Conservation (phyloP, 2,888 invertebrate species). For the Lasioglossum pauxillum region DNA sequence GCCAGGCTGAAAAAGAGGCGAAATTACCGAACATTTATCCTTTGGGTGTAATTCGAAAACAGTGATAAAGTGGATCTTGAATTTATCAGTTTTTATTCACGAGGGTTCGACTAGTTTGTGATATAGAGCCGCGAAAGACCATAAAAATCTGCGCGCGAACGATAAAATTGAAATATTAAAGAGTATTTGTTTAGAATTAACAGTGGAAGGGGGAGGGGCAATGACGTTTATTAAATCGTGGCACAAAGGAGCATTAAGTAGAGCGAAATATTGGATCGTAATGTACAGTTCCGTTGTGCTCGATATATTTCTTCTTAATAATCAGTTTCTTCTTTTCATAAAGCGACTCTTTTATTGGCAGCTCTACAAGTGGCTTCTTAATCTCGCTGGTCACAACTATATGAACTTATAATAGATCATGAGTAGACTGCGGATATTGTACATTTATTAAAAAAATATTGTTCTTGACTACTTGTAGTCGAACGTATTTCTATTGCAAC, state of each 20-base stretch:
- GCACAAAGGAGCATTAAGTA: neutral
- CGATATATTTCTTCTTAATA: neutral
- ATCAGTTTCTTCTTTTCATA: neutral
- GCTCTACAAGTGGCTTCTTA: neutral
- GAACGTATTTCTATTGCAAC: too few species aligned
- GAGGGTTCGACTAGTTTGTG: neutral
- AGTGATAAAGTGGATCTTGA: neutral
- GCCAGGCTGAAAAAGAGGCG: neutral
- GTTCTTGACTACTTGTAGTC: too few species aligned
- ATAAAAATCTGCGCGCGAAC: neutral
- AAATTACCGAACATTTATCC: neutral
- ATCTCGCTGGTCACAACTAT: neutral
- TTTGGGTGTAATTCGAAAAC: conserved; percentile 2
- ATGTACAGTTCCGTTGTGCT: neutral
- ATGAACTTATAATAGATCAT: neutral
- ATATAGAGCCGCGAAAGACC: neutral
- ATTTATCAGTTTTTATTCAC: neutral
- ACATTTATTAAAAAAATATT: too few species aligned
- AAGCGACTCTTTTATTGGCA: neutral
- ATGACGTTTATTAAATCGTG: neutral
- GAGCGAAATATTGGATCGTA: neutral
- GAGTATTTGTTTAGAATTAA: conserved; percentile 1
- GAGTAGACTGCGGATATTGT: neutral
- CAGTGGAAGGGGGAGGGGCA: neutral
- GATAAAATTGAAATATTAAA: conserved; percentile 8